A percentile compares a stretch with the other conserved stretches of the same genome.
These are phyloP conservation scores for Leptinotarsa undecemlineata DNA, from an alignment of 1,140 invertebrate genomes.

Conservation along the genomic window DNA sequence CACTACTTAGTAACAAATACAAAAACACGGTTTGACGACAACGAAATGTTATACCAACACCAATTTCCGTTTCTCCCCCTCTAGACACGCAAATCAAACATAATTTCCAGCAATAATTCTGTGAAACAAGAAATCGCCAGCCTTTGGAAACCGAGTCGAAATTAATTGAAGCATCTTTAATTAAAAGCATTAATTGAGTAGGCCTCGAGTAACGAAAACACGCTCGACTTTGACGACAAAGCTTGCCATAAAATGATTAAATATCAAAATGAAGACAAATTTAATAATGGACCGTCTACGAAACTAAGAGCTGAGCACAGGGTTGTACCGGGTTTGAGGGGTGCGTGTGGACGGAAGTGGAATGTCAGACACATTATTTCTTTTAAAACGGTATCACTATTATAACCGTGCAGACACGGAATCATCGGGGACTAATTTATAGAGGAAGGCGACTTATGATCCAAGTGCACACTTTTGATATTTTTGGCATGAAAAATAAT, in stretches of 20 bases:
- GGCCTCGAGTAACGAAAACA: constrained; percentile 38
- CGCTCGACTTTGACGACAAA: constrained; percentile 46
- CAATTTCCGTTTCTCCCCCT: not conserved
- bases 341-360: constrained; percentile 21
- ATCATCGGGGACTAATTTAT: not conserved
- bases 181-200: constrained; percentile 45
- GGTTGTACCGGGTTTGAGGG: constrained; percentile 25
- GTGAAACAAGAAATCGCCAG: constrained; percentile 25
- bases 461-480: not conserved
- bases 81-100: constrained; percentile 16
- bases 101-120: constrained; percentile 34
- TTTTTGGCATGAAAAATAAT: not conserved
- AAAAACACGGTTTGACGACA: no score
- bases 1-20: no score
- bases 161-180: constrained; percentile 51
- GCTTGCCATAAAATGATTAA: constrained; percentile 51
- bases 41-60: no score
- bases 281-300: constrained; percentile 44
- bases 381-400: constrained; percentile 8
- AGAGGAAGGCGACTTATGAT: not conserved
- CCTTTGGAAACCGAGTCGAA: constrained; percentile 36
- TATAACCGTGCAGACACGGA: not conserved
- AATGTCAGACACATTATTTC: constrained; percentile 18
- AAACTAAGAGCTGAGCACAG: constrained; percentile 39
- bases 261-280: constrained; percentile 52